Base-by-base conservation (phyloP, 1,140 invertebrate species). In the Chymomyza costata region DNA sequence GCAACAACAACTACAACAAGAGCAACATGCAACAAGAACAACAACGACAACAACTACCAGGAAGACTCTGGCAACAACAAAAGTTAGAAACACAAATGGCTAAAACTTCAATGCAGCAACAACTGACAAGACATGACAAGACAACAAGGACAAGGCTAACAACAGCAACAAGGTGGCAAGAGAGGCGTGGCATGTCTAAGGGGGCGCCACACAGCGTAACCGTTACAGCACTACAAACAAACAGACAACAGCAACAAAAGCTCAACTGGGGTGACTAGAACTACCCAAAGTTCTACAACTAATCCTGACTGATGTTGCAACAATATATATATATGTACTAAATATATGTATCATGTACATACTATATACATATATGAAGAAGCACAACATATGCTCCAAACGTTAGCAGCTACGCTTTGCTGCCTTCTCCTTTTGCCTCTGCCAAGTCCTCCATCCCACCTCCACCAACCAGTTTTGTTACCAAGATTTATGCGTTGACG, bases 271-370 rank as follows among this genome's bases (percentile, higher is more conserved):
- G 45, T 49, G 49, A 65, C 53, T 63, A 53, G 53, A 46, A 67
- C 64, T 71, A 66, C 66, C n/a, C 52, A 76, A 78, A 78, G 32
- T 76, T 76, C 71, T 66, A 63, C 71, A 76, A 76, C 71, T 76
- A 76, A 76, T 76, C 71, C 71, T 76, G 71, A 76, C 71, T 76
- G 71, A 76, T 76, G 71, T 76, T 76, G 71, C 66, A 71, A 76
- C 71, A 76, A 76, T 76, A 76, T 76, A 76, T 74, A 74, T 55
- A 73, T 30, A 56, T 35, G n/a, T n/a, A n/a, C n/a, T n/a, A n/a
- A n/a, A 17, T 21, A n/a, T 38, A 53, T 45, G 10, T 25, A 38
- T 19, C 8, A 25, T 5, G 21, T 25, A 25, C 8, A 25, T 25
- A 25, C 21, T 25, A 25, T 25, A 25, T 25, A 25, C 21, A 25